A percentile compares a stretch with the other conserved stretches of the same genome.
These are phyloP conservation scores for Embidobia sp. DNA, from an alignment of 2,888 invertebrate species.

Conservation along the genomic window DNA sequence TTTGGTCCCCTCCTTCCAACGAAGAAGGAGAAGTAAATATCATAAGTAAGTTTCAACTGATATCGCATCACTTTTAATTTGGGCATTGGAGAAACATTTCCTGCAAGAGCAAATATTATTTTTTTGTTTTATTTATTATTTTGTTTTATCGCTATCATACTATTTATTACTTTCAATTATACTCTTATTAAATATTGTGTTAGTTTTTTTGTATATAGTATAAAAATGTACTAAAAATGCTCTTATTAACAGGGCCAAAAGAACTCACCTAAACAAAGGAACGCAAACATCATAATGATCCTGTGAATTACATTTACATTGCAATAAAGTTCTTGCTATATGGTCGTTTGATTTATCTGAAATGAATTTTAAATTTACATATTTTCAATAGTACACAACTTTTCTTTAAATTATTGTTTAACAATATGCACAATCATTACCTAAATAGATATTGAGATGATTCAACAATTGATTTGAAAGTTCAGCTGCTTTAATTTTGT, in stretches of 20 bases:
- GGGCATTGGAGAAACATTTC: conserved; percentile 70
- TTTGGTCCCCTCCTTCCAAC: conserved; percentile 73
- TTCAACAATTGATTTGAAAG: conserved; percentile 72
- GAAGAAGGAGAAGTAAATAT: conserved; percentile 75
- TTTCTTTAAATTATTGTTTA: too few species aligned
- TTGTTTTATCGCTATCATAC: too few species aligned
- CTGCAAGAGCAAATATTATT: conserved; percentile 58
- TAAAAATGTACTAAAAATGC: background rate
- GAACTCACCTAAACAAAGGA: conserved; percentile 73
- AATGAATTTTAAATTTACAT: too few species aligned
- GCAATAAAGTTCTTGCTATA: conserved; percentile 75
- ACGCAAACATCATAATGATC: conserved; percentile 73
- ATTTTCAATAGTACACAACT: too few species aligned
- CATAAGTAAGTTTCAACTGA: conserved; percentile 73
- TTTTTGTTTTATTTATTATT: too few species aligned
- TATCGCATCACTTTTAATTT: conserved; percentile 59
- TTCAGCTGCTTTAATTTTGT: conserved; percentile 64
- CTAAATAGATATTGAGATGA: conserved; percentile 75
- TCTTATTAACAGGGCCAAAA: background rate
- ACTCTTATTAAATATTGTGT: too few species aligned
- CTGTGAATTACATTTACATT: conserved; percentile 70
- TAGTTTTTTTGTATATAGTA: too few species aligned
- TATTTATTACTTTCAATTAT: too few species aligned
- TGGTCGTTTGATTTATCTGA: conserved; percentile 75
- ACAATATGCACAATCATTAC: conserved; percentile 60